Evolutionary conservation across 2,797 vertebrate species (phyloP), one percentile per base, ranked within the genome.

Genomic region (Poeciliopsis infans): DNA sequence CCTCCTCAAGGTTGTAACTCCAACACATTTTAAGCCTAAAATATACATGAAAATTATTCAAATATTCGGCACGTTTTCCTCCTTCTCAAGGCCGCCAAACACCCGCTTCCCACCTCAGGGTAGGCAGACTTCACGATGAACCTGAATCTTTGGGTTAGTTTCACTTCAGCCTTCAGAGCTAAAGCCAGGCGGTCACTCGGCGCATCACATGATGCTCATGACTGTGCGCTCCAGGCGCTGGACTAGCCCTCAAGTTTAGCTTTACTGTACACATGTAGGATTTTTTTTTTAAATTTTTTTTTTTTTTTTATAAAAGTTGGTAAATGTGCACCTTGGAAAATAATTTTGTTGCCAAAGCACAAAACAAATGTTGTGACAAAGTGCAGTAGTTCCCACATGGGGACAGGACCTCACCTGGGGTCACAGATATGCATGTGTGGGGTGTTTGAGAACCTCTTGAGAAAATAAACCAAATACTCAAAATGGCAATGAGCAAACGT

Each of bases 161-260:
- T 77, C 36, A 77, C 53, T 80, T 39, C 25, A 61, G 84, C 47
- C 12, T 41, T 74, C 79, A 72, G 43, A 31, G 75, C 82, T 75
- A 31, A 31, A 76, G 75, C 80, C 59, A 75, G 75, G 81, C 81
- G 49, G 83, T 85, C 80, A 77, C 70, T 85, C 0, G 6, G 79
- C 13, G 51, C 76, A 3, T 87, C 90, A 90, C 89, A 78, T 86
- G 85, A 76, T 81, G 75, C 83, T 87, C 86, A 79, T 84, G 81
- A 76, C 79, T 66, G 23, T 53, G 36, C 51, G 57, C 85, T 80
- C 64, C 1, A 74, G 85, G 85, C 41, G 1, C 68, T 59, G 55
- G 75, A 76, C 25, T 66, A n/a, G 45, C 78, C 78, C 74, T 51
- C 41, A 20, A 75, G 71, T 80, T 61, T 12, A 79, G 36, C 76